A percentile compares a stretch with the other conserved stretches of the same genome.
These are phyloP conservation scores for Amiota minor DNA, from an alignment of 2,888 invertebrate species.

Conservation along the genomic window DNA sequence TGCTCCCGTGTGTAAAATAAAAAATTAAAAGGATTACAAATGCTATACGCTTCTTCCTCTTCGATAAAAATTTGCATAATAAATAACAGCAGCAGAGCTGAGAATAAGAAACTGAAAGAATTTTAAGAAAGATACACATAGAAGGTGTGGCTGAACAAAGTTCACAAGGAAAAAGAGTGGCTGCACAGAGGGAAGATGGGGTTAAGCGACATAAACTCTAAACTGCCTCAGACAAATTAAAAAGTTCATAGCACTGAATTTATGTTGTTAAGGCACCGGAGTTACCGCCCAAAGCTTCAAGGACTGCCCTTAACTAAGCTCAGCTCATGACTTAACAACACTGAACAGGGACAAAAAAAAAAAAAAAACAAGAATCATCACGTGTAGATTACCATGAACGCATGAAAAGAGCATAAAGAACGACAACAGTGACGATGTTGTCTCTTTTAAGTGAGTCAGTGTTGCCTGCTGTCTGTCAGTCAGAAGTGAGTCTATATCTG, in stretches of 20 bases:
- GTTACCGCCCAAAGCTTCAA: neutral
- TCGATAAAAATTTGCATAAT: constrained; percentile 55
- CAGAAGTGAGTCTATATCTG: constrained; percentile 27
- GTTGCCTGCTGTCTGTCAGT: neutral
- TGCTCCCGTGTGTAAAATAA: constrained; percentile 23
- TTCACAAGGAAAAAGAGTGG: constrained; percentile 18
- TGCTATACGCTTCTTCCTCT: neutral
- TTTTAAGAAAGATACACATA: neutral
- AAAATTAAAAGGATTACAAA: constrained; percentile 31
- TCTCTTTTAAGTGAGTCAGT: neutral
- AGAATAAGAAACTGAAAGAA: neutral
- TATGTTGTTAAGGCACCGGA: constrained; percentile 15
- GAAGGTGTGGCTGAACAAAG: neutral
- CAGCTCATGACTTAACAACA: neutral
- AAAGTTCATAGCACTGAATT: constrained; percentile 24
- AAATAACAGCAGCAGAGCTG: constrained; percentile 43
- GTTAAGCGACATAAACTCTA: constrained; percentile 22
- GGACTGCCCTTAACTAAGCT: neutral
- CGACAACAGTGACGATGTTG: neutral
- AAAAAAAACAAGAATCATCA: neutral
- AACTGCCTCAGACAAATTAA: constrained; percentile 23
- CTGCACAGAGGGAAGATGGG: constrained; percentile 28
- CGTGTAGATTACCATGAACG: constrained; percentile 4
- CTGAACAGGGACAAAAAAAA: neutral
- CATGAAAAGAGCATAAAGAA: constrained; percentile 15